phyloP scores from a whole-genome alignment of 2,797 vertebrate genomes.

The Macroramphosus scolopax region DNA sequence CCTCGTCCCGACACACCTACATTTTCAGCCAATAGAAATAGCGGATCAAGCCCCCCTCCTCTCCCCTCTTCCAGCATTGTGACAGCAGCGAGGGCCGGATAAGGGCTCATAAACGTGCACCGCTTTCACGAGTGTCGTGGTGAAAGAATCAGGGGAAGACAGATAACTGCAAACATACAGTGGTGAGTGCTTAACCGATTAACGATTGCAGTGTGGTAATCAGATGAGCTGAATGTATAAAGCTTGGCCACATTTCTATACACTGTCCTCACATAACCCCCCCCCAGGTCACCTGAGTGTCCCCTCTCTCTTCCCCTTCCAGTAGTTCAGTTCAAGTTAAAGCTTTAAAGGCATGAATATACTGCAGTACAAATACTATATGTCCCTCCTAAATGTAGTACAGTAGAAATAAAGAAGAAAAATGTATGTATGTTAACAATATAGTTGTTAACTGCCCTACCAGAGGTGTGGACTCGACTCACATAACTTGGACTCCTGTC shows the following conservation, averaged over 20 bases:
- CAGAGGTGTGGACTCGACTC: no score
- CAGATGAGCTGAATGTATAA: background rate
- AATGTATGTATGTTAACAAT: no score
- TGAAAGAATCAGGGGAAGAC: background rate
- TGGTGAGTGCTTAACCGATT: background rate
- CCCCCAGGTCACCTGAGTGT: background rate
- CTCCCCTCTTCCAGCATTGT: no score
- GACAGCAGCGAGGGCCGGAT: no score
- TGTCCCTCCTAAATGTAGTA: no score
- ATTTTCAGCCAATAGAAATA: conserved; percentile 70
- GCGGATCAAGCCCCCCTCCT: conserved; percentile 6
- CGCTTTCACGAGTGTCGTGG: background rate
- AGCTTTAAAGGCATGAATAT: no score
- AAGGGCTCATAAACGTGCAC: no score
- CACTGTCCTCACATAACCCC: conserved; percentile 22
- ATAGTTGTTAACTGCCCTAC: no score
- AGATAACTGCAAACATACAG: background rate
- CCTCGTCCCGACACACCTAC: conserved; percentile 78
- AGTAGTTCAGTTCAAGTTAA: no score
- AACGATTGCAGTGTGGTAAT: background rate
- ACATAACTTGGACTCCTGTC: no score
- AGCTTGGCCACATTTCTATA: background rate
- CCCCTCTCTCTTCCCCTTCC: background rate
- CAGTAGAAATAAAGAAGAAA: no score
- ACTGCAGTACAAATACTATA: no score